Conservation (phyloP, 2,797 vertebrate genomes). For the Pelodytes ibericus region DNA sequence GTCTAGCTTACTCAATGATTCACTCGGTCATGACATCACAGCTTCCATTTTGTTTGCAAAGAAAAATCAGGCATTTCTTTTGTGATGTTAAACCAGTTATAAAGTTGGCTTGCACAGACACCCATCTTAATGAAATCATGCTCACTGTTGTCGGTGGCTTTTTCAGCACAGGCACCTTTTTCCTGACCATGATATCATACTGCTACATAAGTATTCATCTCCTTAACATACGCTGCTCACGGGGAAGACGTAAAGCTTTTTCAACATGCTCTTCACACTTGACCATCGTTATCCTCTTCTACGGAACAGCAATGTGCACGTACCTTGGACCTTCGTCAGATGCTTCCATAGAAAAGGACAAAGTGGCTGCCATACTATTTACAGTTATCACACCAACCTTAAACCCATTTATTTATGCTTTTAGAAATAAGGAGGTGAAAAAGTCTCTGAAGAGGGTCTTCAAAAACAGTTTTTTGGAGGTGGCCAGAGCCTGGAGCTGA, state of each 20-base stretch:
- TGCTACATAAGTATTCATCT: slow-evolving; percentile 53
- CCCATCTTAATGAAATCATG: slow-evolving; percentile 35
- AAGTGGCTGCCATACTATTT: slow-evolving; percentile 22
- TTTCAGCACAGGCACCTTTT: slow-evolving; percentile 49
- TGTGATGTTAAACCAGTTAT: slow-evolving; percentile 63
- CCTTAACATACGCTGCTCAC: slow-evolving; percentile 53
- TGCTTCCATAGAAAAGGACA: slow-evolving; percentile 33
- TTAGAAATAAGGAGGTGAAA: slow-evolving; percentile 16
- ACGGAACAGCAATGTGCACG: slow-evolving; percentile 36
- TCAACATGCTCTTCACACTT: slow-evolving; percentile 55
- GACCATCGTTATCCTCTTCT: slow-evolving; percentile 23
- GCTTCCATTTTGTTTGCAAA: slow-evolving; percentile 56
- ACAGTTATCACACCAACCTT: not conserved
- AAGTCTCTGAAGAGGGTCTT: no score
- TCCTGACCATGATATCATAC: slow-evolving; percentile 56
- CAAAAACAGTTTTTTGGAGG: no score
- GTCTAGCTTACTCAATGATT: slow-evolving; percentile 55
- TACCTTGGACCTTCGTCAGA: slow-evolving; percentile 39
- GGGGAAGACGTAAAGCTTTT: slow-evolving; percentile 59
- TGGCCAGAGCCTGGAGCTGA: no score
- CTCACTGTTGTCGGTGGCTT: slow-evolving; percentile 51
- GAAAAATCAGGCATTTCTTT: slow-evolving; percentile 54
- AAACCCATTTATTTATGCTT: slow-evolving; percentile 17
- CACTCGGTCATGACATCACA: slow-evolving; percentile 52
- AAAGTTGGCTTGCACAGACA: slow-evolving; percentile 56